Evolutionary conservation across 2,888 invertebrate species (phyloP), one percentile per base, ranked within the genome.

Genomic region (Eumacrocentrus americanus): DNA sequence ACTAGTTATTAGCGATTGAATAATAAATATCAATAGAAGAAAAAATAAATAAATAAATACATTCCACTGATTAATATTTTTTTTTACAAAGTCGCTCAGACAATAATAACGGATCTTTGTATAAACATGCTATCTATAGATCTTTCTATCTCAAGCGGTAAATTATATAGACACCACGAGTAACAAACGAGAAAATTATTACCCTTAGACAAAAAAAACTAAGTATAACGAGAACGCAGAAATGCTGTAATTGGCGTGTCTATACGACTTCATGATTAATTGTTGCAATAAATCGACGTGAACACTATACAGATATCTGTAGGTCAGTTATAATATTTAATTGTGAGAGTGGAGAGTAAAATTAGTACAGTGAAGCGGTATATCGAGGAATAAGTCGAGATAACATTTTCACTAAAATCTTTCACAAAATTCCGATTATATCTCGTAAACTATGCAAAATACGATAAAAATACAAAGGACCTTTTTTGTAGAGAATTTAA

Each of bases 261-360:
- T 51, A 18, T 51, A 22, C 20, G 37, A 18, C 18, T 35, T 37
- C 22, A 35, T 37, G 20, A 51, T 51, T 51, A 51, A 51, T 37
- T 51, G 37, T 52, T 52, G 25, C 40, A 23, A 23, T 38, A 52
- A 40, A 23, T 52, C 18, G 12, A 37, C 23, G 11, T 11, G n/a
- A n/a, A n/a, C n/a, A 7, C n/a, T 9, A 9, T 9, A n/a, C 50
- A 14, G 37, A 16, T 16, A 35, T 29, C 18, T 35, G 35, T 37
- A 50, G 37, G 50, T 50, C 50, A 50, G 20, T 50, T 35, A n/a
- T n/a, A n/a, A n/a, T n/a, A n/a, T n/a, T n/a, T n/a, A n/a, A n/a
- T n/a, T n/a, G n/a, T n/a, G n/a, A n/a, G n/a, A n/a, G n/a, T n/a
- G n/a, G n/a, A n/a, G n/a, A n/a, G n/a, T n/a, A n/a, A n/a, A n/a